These are phyloP conservation scores for Zoanthus solanderi DNA, from an alignment of 92 coral and sea anemone species.

Conservation along the genomic window DNA sequence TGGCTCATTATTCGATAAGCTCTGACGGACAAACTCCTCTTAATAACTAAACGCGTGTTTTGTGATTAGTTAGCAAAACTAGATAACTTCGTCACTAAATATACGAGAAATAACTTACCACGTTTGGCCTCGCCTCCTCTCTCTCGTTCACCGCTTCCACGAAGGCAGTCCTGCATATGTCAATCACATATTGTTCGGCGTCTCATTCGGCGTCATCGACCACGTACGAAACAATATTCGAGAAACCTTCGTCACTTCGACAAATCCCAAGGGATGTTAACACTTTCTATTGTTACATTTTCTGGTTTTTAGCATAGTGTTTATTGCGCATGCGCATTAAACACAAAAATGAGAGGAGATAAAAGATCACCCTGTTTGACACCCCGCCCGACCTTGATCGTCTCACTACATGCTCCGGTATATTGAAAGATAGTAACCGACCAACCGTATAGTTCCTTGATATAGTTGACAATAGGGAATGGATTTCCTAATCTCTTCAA, in stretches of 20 bases:
- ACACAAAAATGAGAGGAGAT: no score
- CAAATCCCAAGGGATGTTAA: background rate
- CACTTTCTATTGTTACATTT: no score
- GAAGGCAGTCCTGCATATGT: slow-evolving; percentile 3
- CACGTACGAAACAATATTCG: background rate
- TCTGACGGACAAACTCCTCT: background rate
- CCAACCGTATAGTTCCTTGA: no score
- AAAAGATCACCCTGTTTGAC: no score
- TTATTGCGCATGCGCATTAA: no score
- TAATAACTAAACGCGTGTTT: background rate
- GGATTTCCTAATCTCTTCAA: no score
- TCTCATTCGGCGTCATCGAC: slow-evolving; percentile 1
- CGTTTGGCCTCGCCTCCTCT: background rate
- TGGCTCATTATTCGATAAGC: no score
- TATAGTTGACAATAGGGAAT: no score
- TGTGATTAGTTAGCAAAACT: background rate
- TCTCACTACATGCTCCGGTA: no score
- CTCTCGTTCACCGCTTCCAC: slow-evolving; percentile 9
- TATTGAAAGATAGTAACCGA: no score
- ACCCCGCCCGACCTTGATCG: no score
- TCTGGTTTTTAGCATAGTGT: no score
- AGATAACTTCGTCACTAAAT: background rate
- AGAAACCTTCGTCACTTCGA: background rate
- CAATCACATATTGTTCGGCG: slow-evolving; percentile 2
- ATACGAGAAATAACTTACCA: slow-evolving; percentile 1